Conservation (phyloP, 2,797 vertebrate genomes). For the Pterois miles region DNA sequence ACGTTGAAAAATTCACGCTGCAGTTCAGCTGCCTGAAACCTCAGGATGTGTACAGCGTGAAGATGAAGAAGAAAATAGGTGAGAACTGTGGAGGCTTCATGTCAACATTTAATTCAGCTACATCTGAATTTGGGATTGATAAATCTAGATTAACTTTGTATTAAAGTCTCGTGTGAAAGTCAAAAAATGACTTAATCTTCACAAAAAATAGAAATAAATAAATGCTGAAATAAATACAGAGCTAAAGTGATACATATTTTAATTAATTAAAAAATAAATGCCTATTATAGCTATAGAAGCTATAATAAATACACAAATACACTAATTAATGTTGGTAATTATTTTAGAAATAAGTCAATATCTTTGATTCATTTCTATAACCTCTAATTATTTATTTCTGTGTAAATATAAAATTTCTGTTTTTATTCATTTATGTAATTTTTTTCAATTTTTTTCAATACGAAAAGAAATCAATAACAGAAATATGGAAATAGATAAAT, state of each 20-base stretch:
- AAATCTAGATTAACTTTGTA: not conserved
- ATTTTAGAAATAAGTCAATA: not conserved
- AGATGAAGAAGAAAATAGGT: constrained; percentile 71
- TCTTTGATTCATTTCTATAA: not conserved
- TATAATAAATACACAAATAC: not conserved
- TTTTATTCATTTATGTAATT: not conserved
- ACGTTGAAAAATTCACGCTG: constrained; percentile 31
- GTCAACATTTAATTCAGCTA: not conserved
- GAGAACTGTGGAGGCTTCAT: constrained; percentile 8
- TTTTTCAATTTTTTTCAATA: not conserved
- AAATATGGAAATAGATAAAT: not conserved
- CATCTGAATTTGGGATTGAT: not conserved
- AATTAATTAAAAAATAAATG: not conserved
- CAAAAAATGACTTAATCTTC: not conserved
- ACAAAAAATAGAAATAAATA: not conserved
- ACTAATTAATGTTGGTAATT: not conserved
- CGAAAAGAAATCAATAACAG: not conserved
- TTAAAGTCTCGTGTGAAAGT: not conserved
- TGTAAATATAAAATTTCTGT: not conserved
- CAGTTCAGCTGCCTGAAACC: constrained; percentile 77
- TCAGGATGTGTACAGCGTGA: constrained; percentile 69
- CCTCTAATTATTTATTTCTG: not conserved
- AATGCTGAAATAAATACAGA: not conserved
- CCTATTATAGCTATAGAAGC: not conserved
- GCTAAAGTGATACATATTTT: not conserved